A percentile compares a stretch with the other conserved stretches of the same genome.
Evolutionary conservation across 2,113 vertebrate genomes (phyloP).

Genomic region (Diadophis punctatus): DNA sequence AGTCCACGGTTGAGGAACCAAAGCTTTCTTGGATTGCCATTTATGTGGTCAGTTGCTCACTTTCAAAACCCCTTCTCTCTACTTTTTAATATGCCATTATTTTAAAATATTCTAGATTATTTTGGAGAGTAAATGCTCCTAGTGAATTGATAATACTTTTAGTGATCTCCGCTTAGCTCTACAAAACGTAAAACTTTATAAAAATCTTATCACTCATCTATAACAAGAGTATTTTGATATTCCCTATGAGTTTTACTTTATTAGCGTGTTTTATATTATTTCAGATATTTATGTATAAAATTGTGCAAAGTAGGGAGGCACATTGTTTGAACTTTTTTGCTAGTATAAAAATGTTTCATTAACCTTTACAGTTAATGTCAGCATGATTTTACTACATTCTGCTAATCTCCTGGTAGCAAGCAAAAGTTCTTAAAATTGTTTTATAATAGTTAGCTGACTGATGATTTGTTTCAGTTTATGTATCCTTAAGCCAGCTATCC

Average conservation of each 20-base stretch:
- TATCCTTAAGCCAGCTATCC: not conserved
- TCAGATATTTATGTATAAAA: not conserved
- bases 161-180: not conserved
- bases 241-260: constrained; percentile 11
- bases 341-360: constrained; percentile 44
- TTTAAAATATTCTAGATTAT: not conserved
- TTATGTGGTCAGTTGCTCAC: not conserved
- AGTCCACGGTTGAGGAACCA: not conserved
- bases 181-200: not conserved
- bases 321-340: constrained; percentile 38
- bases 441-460: constrained; percentile 9
- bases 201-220: not conserved
- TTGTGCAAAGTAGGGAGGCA: constrained; percentile 13
- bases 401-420: constrained; percentile 1
- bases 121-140: not conserved
- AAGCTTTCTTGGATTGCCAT: not conserved
- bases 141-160: not conserved
- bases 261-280: constrained; percentile 8
- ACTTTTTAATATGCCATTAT: not conserved
- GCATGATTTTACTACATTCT: constrained; percentile 40
- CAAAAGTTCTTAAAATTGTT: constrained; percentile 29
- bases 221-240: not conserved
- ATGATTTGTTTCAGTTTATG: not conserved
- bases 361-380: constrained; percentile 41
- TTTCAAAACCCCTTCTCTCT: not conserved